A percentile compares a stretch with the other conserved stretches of the same genome.
These are phyloP conservation scores for Sesamia inferens DNA, from an alignment of 2,888 invertebrate genomes.

Conservation along the genomic window DNA sequence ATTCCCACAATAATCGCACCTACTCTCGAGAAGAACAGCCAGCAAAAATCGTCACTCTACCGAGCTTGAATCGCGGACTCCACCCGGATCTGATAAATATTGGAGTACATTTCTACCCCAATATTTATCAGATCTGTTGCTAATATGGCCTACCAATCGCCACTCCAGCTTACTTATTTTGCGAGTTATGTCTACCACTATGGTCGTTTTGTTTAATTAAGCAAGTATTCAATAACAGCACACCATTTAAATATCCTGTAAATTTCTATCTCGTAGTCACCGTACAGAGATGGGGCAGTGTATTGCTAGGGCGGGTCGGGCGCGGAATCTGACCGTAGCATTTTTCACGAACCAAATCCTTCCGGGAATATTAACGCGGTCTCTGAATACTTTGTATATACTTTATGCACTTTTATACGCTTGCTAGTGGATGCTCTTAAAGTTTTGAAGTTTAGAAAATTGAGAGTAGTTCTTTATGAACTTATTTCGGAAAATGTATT, in stretches of 20 bases:
- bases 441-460: slow-evolving; percentile 39
- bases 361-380: slow-evolving; percentile 65
- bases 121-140: neutral
- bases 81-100: too few species aligned
- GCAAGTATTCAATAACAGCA: neutral
- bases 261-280: neutral
- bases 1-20: too few species aligned
- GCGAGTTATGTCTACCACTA: neutral
- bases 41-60: neutral
- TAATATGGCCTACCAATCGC: neutral
- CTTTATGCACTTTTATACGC: slow-evolving; percentile 36
- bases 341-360: slow-evolving; percentile 65
- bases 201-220: neutral
- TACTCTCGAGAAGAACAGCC: too few species aligned
- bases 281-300: slow-evolving; percentile 36
- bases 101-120: neutral
- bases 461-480: slow-evolving; percentile 23
- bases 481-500: slow-evolving; percentile 9
- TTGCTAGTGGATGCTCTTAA: slow-evolving; percentile 24
- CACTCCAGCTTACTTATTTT: neutral
- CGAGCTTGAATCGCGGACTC: neutral
- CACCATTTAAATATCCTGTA: slow-evolving; percentile 10
- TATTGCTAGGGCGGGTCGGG: slow-evolving; percentile 56
- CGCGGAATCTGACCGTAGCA: slow-evolving; percentile 66
- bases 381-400: slow-evolving; percentile 57